Conservation (phyloP, 2,888 invertebrate genomes). For the Euproctis similis region DNA sequence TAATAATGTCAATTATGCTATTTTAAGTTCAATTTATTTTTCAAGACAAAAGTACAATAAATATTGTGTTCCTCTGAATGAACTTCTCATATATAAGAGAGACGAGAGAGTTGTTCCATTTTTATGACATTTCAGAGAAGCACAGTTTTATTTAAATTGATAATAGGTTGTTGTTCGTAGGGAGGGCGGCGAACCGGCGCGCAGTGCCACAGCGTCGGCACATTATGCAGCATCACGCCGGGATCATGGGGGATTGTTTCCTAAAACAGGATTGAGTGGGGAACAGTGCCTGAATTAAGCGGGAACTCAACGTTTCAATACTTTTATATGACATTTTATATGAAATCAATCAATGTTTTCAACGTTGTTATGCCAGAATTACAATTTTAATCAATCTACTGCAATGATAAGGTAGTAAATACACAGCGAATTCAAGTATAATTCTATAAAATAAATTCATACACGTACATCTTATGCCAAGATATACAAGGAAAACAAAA, state of each 20-base stretch:
- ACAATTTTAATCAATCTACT: too few relatives aligned
- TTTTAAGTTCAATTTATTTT: too few relatives aligned
- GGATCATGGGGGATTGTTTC: constrained; percentile 68
- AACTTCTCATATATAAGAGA: background rate
- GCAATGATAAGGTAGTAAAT: too few relatives aligned
- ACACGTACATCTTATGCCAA: too few relatives aligned
- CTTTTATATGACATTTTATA: constrained; percentile 11
- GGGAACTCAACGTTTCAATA: constrained; percentile 29
- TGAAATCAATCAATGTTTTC: background rate
- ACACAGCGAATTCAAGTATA: too few relatives aligned
- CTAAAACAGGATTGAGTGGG: constrained; percentile 64
- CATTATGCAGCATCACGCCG: constrained; percentile 72
- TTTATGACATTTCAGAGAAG: constrained; percentile 16
- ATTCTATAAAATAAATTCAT: too few relatives aligned
- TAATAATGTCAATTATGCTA: too few relatives aligned
- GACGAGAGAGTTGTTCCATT: background rate
- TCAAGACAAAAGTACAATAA: too few relatives aligned
- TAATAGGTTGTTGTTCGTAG: constrained; percentile 38
- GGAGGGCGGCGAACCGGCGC: constrained; percentile 30
- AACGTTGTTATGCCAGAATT: too few relatives aligned
- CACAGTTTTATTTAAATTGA: constrained; percentile 51
- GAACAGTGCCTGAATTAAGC: constrained; percentile 52
- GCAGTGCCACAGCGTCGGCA: constrained; percentile 15
- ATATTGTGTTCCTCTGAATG: background rate
- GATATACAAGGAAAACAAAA: too few relatives aligned